Base-by-base conservation (phyloP, 2,113 vertebrate genomes). In the Eolophus roseicapilla region DNA sequence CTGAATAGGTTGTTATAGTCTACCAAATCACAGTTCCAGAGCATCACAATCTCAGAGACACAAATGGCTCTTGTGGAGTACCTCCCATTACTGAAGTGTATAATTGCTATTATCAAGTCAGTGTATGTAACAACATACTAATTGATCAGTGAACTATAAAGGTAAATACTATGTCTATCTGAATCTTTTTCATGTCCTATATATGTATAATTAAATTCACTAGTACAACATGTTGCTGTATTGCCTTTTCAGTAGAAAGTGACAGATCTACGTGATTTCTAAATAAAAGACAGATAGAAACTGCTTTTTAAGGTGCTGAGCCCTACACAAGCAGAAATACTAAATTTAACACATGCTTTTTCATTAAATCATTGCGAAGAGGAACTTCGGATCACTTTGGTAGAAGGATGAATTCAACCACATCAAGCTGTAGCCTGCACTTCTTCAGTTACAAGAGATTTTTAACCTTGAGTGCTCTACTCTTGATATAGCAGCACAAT, bases 21-120 rank as follows among this genome's bases (percentile, higher is more conserved):
- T 86, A 89, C 82, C 60, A 96, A 67, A 91, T 68, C 86, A 67
- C 50, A 60, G 71, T 35, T 55, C 4, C 46, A 86, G 55, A 79
- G 39, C 67, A 47, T n/a, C 82, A 35, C 86, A 90, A 53, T 37
- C 53, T 85, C 35, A 67, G 90, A 95, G 53, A 81, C 19, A 69
- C 55, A 90, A 87, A 83, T 10, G 28, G 71, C 80, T 96, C 76
- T 55, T 95, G 43, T 69, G 55, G 92, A 95, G 50, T 52, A 76
- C 18, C 83, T 83, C 65, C 53, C 44, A 4, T 43, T 92, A 84
- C 69, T n/a, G 84, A 67, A 91, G 43, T 93, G 31, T 73, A 44
- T 82, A 95, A 95, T 74, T 91, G 81, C 69, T 47, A 57, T 91
- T 94, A 92, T 64, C 68, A 91, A 92, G 95, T 93, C 91, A 96